Conservation (phyloP, 2,113 vertebrate genomes). For the Piaya cayana region DNA sequence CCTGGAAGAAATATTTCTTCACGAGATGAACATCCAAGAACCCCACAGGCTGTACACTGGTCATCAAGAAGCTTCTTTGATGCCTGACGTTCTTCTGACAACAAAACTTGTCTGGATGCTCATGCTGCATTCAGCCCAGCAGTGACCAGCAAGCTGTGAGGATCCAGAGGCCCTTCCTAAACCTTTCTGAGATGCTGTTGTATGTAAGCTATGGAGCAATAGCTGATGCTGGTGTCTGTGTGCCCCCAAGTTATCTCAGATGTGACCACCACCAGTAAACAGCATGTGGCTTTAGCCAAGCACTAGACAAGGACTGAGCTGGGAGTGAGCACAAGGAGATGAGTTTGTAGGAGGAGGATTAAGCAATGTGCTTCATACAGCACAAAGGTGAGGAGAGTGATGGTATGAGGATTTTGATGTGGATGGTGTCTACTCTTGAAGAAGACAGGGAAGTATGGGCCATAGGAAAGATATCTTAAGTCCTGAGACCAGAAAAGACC, state of each 20-base stretch:
- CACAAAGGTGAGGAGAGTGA: background rate
- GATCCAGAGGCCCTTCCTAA: background rate
- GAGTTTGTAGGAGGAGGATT: rapidly evolving
- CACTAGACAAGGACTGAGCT: background rate
- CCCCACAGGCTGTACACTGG: rapidly evolving
- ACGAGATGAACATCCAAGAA: background rate
- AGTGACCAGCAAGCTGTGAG: background rate
- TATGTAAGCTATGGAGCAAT: background rate
- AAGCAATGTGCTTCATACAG: background rate
- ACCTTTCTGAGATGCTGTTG: background rate
- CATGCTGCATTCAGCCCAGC: rapidly evolving
- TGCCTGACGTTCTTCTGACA: background rate
- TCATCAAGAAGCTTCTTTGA: background rate
- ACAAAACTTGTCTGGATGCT: background rate
- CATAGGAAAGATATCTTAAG: background rate
- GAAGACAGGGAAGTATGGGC: background rate
- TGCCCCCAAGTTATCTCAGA: background rate
- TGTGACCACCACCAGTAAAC: background rate
- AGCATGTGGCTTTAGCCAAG: background rate
- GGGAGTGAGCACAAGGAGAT: no score
- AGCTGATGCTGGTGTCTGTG: background rate
- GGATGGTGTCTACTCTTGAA: background rate
- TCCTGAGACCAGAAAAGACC: background rate
- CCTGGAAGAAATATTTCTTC: no score
- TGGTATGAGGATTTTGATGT: background rate